Conservation (phyloP, 2,797 vertebrate genomes). For the Sebastes iracundus region DNA sequence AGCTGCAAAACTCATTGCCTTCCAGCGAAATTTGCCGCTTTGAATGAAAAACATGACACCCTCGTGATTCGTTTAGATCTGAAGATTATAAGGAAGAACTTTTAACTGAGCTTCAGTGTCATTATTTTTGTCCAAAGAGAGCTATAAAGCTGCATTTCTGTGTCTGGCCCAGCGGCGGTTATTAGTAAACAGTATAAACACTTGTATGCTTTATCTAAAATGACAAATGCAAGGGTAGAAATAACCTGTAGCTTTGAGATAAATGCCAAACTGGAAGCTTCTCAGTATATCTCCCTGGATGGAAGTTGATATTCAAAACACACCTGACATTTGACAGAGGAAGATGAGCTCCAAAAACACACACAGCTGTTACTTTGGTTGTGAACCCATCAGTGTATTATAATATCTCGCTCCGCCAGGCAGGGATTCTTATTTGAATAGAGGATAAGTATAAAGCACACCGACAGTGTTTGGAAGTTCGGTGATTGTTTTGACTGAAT, state of each 20-base stretch:
- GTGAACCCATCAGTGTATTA: conserved; percentile 2
- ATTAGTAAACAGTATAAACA: neutral
- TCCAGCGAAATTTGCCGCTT: neutral
- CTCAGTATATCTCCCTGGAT: conserved; percentile 1
- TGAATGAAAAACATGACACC: neutral
- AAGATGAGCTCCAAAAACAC: neutral
- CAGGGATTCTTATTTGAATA: neutral
- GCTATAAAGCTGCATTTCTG: neutral
- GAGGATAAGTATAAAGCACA: neutral
- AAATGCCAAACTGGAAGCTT: conserved; percentile 14
- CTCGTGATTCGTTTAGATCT: neutral
- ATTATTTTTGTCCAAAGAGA: neutral
- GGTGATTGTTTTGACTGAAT: conserved; percentile 24
- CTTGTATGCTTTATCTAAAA: neutral
- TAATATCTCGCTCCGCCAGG: neutral
- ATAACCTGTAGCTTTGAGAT: conserved; percentile 3
- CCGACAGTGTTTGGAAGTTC: neutral
- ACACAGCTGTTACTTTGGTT: neutral
- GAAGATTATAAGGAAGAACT: neutral
- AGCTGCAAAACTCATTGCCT: neutral
- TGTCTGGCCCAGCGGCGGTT: neutral
- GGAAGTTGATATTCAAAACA: conserved; percentile 36
- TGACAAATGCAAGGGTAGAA: neutral
- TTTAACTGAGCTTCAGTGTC: neutral
- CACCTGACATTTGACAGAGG: conserved; percentile 44